Conservation (phyloP, 2,888 invertebrate genomes). For the Heliconius cydno region DNA sequence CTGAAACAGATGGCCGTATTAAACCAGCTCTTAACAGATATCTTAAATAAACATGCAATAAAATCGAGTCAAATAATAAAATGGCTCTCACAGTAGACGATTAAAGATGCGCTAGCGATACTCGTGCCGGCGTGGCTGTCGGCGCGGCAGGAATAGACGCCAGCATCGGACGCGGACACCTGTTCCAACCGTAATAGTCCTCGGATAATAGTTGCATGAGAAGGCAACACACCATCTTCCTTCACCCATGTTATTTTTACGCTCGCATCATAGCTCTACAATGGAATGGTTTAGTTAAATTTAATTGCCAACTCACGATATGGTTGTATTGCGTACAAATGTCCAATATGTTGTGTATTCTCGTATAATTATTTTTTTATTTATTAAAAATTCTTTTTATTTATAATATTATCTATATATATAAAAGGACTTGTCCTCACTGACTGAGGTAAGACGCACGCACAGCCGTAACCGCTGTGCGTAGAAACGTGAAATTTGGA, state of each 20-base stretch:
- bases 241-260: constrained; percentile 81
- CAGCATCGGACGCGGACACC: constrained; percentile 93
- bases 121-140: constrained; percentile 95
- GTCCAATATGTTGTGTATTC: no score
- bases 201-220: constrained; percentile 71
- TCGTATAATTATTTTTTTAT: no score
- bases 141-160: constrained; percentile 95
- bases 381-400: no score
- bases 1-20: constrained; percentile 85
- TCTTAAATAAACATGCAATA: constrained; percentile 73
- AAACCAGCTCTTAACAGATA: constrained; percentile 70
- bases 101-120: constrained; percentile 93
- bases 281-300: constrained; percentile 22
- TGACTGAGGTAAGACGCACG: no score
- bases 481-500: no score
- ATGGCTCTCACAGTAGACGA: constrained; percentile 93
- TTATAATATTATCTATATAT: no score
- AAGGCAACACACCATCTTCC: constrained; percentile 75
- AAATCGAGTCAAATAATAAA: constrained; percentile 62
- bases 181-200: constrained; percentile 89
- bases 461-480: no score
- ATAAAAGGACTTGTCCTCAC: no score
- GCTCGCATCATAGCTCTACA: constrained; percentile 74
- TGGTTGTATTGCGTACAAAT: neutral
- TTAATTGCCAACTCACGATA: neutral